A percentile compares a stretch with the other conserved stretches of the same genome.
These are phyloP conservation scores for Ursus arctos DNA, from an alignment of 2,113 vertebrate genomes.

Conservation along the genomic window DNA sequence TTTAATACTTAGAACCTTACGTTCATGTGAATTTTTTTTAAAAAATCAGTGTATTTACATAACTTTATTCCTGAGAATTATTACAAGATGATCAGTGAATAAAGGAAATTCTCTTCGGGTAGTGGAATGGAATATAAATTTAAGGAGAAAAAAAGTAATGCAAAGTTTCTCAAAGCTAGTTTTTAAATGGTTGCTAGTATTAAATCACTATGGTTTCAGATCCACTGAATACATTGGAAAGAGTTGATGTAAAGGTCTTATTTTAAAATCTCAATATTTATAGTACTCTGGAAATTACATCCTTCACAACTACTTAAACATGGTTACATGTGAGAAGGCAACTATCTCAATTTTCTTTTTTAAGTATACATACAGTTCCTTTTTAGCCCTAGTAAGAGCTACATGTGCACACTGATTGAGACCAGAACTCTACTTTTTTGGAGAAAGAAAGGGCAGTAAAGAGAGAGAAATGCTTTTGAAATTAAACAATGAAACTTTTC, in stretches of 20 bases:
- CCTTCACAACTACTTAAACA: not conserved
- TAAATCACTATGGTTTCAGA: slow-evolving; percentile 23
- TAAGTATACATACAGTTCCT: not conserved
- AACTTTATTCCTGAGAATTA: slow-evolving; percentile 43
- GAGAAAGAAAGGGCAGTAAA: not conserved
- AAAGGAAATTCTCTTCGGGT: not conserved
- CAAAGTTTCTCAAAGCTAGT: slow-evolving; percentile 10
- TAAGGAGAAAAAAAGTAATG: not conserved
- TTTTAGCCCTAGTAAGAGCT: not conserved
- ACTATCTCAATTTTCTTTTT: not conserved
- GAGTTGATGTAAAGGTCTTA: slow-evolving; percentile 8
- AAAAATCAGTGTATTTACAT: not conserved
- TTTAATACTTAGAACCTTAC: not conserved
- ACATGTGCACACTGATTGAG: not conserved
- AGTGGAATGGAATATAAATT: not conserved
- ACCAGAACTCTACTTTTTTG: not conserved
- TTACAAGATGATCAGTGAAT: not conserved
- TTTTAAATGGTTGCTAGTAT: slow-evolving; percentile 18
- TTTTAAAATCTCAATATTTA: slow-evolving; percentile 51
- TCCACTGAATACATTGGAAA: not conserved
- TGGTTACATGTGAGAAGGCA: not conserved
- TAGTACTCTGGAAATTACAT: not conserved
- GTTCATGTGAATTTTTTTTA: not conserved
- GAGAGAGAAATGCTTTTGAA: slow-evolving; percentile 39
- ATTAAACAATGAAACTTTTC: slow-evolving; percentile 15